Conservation (phyloP, 2,797 vertebrate genomes). For the Trachurus trachurus region DNA sequence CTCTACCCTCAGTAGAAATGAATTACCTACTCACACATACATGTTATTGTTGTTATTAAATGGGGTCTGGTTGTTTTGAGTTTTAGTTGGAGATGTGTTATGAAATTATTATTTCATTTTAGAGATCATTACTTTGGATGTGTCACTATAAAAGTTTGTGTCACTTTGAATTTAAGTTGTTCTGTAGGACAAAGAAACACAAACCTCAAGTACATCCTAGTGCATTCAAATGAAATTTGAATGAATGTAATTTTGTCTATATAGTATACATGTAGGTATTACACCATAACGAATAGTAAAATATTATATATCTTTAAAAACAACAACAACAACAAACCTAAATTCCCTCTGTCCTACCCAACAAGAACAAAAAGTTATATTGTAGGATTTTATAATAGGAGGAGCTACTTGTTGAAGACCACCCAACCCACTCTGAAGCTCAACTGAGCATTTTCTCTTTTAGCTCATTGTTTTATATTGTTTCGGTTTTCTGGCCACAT, state of each 20-base stretch:
- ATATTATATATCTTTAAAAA: neutral
- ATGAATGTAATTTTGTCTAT: neutral
- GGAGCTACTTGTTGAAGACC: neutral
- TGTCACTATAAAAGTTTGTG: slow-evolving; percentile 10
- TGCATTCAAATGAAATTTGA: neutral
- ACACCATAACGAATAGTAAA: neutral
- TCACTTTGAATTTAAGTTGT: slow-evolving; percentile 8
- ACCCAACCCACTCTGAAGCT: neutral
- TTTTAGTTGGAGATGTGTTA: slow-evolving; percentile 26
- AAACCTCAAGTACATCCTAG: neutral
- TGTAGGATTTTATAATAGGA: too few relatives aligned
- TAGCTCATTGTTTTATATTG: neutral
- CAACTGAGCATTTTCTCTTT: neutral
- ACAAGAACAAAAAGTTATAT: too few relatives aligned
- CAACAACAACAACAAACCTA: neutral
- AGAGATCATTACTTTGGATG: neutral
- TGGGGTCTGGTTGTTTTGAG: slow-evolving; percentile 35
- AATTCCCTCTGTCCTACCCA: neutral
- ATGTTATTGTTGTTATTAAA: slow-evolving; percentile 29
- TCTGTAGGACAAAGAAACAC: neutral
- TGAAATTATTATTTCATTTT: neutral
- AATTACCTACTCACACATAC: slow-evolving; percentile 34
- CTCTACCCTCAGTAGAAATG: slow-evolving; percentile 39
- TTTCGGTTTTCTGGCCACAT: slow-evolving; percentile 6
- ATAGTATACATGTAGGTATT: neutral